These are phyloP conservation scores for Physella acuta DNA, from an alignment of 1,140 invertebrate species.

Conservation along the genomic window DNA sequence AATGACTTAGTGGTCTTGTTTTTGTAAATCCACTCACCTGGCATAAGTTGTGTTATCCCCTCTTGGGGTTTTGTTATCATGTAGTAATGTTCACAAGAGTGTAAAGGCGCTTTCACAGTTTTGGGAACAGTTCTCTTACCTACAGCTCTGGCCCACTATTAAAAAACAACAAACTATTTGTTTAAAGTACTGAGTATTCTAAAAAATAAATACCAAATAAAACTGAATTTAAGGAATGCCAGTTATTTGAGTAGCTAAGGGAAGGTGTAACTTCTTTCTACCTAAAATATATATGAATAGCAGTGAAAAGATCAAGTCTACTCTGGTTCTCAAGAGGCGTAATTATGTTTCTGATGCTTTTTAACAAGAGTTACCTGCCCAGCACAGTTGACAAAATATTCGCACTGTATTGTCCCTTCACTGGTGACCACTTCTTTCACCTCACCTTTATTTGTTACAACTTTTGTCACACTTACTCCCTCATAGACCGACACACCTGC, in stretches of 20 bases:
- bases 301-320: too few species aligned
- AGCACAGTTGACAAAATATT: constrained; percentile 90
- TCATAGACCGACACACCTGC: constrained; percentile 83
- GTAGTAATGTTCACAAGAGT: constrained; percentile 91
- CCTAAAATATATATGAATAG: too few species aligned
- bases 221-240: too few species aligned
- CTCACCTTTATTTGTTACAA: constrained; percentile 67
- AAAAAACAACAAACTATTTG: too few species aligned
- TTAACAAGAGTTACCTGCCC: constrained; percentile 72
- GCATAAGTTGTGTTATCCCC: constrained; percentile 59
- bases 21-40: too few species aligned
- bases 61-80: constrained; percentile 79
- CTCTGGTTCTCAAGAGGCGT: too few species aligned
- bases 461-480: constrained; percentile 71
- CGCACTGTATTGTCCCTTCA: constrained; percentile 76
- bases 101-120: constrained; percentile 83
- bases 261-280: too few species aligned
- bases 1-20: too few species aligned
- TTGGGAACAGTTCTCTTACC: constrained; percentile 80
- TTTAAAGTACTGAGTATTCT: too few species aligned
- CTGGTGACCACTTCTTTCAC: constrained; percentile 76
- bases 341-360: too few species aligned
- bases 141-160: constrained; percentile 71
- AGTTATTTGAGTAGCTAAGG: too few species aligned
- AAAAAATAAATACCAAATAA: too few species aligned